phyloP scores from a whole-genome alignment of 2,113 vertebrate genomes.

The Rhombomys opimus region DNA sequence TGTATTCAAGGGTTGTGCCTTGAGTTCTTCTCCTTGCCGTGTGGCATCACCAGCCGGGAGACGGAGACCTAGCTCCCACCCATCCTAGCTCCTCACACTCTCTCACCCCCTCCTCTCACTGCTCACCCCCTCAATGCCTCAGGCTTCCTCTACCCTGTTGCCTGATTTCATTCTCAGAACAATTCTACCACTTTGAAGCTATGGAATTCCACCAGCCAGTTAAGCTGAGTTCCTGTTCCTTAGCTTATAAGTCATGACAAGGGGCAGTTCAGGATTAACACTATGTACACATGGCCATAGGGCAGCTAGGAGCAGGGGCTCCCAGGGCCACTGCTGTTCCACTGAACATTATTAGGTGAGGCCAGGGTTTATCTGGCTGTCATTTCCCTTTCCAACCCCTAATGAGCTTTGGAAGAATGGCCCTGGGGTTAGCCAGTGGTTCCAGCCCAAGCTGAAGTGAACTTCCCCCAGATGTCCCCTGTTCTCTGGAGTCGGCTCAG shows the following conservation, averaged over 20 bases:
- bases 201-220: background rate
- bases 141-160: background rate
- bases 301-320: background rate
- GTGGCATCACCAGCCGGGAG: background rate
- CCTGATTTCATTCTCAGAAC: constrained; percentile 47
- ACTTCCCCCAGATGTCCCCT: background rate
- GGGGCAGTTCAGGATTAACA: background rate
- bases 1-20: rapidly evolving
- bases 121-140: background rate
- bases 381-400: background rate
- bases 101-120: background rate
- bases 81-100: background rate
- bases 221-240: background rate
- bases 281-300: background rate
- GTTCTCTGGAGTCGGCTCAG: background rate
- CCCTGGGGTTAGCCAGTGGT: background rate
- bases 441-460: background rate
- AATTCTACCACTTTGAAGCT: background rate
- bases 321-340: constrained; percentile 13
- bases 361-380: background rate
- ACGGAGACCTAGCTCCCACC: background rate
- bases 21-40: background rate
- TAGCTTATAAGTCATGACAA: constrained; percentile 51
- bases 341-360: background rate
- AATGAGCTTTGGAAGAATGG: background rate